Base-by-base conservation (phyloP, 2,797 vertebrate species). In the Bufotes viridis region DNA sequence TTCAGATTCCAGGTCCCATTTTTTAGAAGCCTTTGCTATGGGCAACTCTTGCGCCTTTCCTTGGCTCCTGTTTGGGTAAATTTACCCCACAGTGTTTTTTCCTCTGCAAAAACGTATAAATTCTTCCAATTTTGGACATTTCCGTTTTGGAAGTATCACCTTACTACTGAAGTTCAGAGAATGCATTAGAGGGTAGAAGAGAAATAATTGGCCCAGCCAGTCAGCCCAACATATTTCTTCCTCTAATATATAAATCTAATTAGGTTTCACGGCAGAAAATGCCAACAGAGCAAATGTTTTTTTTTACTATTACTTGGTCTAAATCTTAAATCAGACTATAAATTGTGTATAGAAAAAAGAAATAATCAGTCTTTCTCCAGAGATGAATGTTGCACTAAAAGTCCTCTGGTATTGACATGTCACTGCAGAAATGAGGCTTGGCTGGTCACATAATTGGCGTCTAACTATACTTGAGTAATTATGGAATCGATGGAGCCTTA, bases 391-490 rank as follows among this genome's bases (percentile, higher is more conserved):
- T 22, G 29, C 57, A 12, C 4, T 75, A 49, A 60, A 63, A 18
- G 22, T 76, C 70, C 34, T 13, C 49, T 63, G 58, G 7, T 63
- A 85, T 60, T 76, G 83, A 85, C 83, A 76, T 53, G 83, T 65
- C 83, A 53, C 83, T 49, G 61, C 72, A 85, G 83, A 63, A 76
- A 76, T 78, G 42, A 86, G 84, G 60, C 69, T 86, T 86, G 75
- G 75, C 75, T 55, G 75, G n/a, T 86, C 75, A 34, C 75, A 86
- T 55, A 67, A 65, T 86, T 69, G 75, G 84, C n/a, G 60, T 86
- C 75, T 86, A 69, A 86, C 75, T 86, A 63, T 79, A 69, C 61
- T 79, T 86, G 84, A 86, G 74, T 86, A 86, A 86, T 86, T 86
- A 67, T 79, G 22, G 60, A 69, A 86, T 86, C 84, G 24, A 86